Conservation (phyloP, 2,888 invertebrate species). For the Coronaproctus castanopsis region DNA sequence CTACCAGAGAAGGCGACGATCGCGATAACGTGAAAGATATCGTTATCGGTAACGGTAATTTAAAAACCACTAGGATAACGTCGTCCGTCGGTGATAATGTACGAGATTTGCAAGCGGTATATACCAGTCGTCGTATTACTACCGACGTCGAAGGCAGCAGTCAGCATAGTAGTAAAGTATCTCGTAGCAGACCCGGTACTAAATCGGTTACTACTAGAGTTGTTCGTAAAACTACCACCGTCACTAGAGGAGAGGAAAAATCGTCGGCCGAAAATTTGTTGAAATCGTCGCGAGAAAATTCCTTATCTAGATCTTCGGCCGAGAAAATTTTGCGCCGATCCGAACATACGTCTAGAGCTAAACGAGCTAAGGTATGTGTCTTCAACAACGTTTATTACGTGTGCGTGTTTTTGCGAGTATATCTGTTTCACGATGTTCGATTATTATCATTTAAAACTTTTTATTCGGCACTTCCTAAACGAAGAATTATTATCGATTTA, state of each 20-base stretch:
- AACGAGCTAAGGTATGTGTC: slow-evolving; percentile 52
- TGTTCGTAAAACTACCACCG: slow-evolving; percentile 67
- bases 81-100: slow-evolving; percentile 22
- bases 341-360: slow-evolving; percentile 36
- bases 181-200: slow-evolving; percentile 32
- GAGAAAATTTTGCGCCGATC: slow-evolving; percentile 34
- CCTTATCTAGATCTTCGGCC: slow-evolving; percentile 23
- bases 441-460: too few species aligned
- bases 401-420: too few species aligned
- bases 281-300: slow-evolving; percentile 32
- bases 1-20: slow-evolving; percentile 41
- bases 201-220: slow-evolving; percentile 68
- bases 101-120: slow-evolving; percentile 49
- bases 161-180: slow-evolving; percentile 17
- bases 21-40: slow-evolving; percentile 29
- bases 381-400: not conserved
- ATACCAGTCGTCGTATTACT: slow-evolving; percentile 59
- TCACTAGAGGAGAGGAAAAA: slow-evolving; percentile 68
- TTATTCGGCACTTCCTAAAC: too few species aligned
- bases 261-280: slow-evolving; percentile 47
- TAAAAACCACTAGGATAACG: too few species aligned
- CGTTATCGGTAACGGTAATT: slow-evolving; percentile 29
- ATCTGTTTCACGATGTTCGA: too few species aligned
- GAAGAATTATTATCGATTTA: too few species aligned
- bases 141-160: slow-evolving; percentile 54